These are phyloP conservation scores for Penaeus chinensis DNA, from an alignment of 1,140 invertebrate genomes.

Conservation along the genomic window DNA sequence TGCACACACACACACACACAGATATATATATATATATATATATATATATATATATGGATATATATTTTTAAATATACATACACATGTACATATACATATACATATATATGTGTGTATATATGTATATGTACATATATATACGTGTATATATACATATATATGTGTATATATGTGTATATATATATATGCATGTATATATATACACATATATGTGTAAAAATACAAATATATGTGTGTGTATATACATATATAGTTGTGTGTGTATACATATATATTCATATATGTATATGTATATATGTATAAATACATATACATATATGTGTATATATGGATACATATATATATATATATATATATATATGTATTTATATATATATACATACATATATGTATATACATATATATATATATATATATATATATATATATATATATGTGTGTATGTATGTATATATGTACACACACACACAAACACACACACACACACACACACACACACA, in stretches of 20 bases:
- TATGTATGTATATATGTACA: constrained; percentile 20
- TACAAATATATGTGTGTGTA: no score
- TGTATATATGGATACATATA: constrained; percentile 15
- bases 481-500: constrained; percentile 11
- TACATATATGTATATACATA: not conserved
- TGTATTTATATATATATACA: constrained; percentile 31
- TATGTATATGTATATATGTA: constrained; percentile 22
- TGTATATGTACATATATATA: constrained; percentile 5
- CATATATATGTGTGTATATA: not conserved
- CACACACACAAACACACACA: constrained; percentile 13
- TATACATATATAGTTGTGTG: no score
- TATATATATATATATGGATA: not conserved
- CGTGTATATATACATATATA: not conserved
- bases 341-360: constrained; percentile 27
- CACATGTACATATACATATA: constrained; percentile 10
- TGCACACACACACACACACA: not conserved
- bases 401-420: constrained; percentile 31
- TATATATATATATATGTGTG: constrained; percentile 34
- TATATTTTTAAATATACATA: not conserved
- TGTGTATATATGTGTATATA: no score
- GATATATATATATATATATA: not conserved
- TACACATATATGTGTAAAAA: no score
- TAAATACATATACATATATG: not conserved
- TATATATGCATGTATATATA: no score
- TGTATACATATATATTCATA: not conserved